Base-by-base conservation (phyloP, 92 coral and sea anemone genomes). In the Hydrozoanthus gracilis region DNA sequence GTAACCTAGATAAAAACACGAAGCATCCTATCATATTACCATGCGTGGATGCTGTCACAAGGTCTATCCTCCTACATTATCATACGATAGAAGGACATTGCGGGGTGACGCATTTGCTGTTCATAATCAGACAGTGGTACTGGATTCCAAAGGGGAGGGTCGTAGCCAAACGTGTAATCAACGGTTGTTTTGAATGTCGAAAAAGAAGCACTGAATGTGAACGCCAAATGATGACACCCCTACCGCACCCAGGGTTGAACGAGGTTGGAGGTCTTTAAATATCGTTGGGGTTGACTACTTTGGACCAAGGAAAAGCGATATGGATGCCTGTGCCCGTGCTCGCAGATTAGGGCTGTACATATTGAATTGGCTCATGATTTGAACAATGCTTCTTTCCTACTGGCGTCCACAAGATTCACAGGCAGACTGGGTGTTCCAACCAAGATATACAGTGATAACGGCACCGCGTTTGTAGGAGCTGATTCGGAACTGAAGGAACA, bases 391-490 rank as follows among this genome's bases (percentile, higher is more conserved):
- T 56, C 64, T 12, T 56, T 56, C 15, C 11, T 56, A 9, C n/a
- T 15, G 71, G 71, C 71, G 3, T 9, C 20, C 71, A 66, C 20
- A 44, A 27, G 71, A n/a, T 66, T 66, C 71, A 66, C 20, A 66
- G 71, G 71, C 9, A 66, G 71, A 44, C 71, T 27, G 20, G 71
- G 71, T 66, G 71, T 44, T n/a, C 71, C 71, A 44, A 66, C 71
- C 9, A 44, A 66, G 9, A 44, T 66, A 44, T 66, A 66, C 71
- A 66, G 71, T 66, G 71, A 66, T 44, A 66, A 66, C 20, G 71
- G 71, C 27, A 66, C 71, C 20, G 20, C 71, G 27, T 66, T 66
- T 66, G 71, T 66, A 27, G 71, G 71, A 66, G 71, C 71, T 9
- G 71, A 66, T n/a, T n/a, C 35, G 2, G 71, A 66, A 44, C 2